phyloP scores from a whole-genome alignment of 1,140 invertebrate genomes.

The Drosophila funebris region DNA sequence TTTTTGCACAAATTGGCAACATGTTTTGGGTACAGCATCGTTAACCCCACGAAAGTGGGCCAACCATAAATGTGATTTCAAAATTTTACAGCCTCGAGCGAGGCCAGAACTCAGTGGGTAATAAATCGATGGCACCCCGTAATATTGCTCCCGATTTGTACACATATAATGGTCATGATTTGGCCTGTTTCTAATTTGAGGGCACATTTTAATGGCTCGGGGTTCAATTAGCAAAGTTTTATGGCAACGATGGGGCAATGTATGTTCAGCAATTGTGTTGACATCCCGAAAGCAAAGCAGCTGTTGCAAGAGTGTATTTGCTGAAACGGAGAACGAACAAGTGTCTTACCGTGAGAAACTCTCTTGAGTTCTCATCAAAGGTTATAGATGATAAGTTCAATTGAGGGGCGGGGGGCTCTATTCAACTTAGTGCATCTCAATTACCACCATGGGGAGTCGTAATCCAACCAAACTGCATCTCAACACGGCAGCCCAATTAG shows the following conservation, averaged over 20 bases:
- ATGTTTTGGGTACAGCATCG: not conserved
- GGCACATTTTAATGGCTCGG: conserved; percentile 36
- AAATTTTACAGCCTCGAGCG: conserved; percentile 15
- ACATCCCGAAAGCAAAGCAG: conserved; percentile 33
- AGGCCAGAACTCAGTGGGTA: conserved; percentile 26
- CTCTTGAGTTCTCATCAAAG: conserved; percentile 11
- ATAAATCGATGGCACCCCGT: conserved; percentile 42
- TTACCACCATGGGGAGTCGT: conserved; percentile 58
- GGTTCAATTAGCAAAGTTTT: conserved; percentile 64
- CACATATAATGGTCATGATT: conserved; percentile 16
- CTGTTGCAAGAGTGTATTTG: not conserved
- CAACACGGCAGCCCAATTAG: conserved; percentile 42
- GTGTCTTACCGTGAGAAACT: conserved; percentile 33
- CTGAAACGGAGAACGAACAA: not conserved
- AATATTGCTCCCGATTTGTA: conserved; percentile 11
- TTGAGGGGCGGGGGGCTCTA: no score
- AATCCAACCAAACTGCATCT: not conserved
- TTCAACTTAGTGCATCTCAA: conserved; percentile 24
- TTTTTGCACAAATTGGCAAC: conserved; percentile 37
- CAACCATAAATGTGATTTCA: conserved; percentile 43
- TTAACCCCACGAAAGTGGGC: conserved; percentile 16
- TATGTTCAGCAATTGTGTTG: conserved; percentile 16
- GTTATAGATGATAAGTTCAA: conserved; percentile 31
- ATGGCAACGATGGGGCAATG: conserved; percentile 13
- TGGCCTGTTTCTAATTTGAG: conserved; percentile 31